Conservation (phyloP, 2,888 invertebrate species). For the Trisateles emortualis region DNA sequence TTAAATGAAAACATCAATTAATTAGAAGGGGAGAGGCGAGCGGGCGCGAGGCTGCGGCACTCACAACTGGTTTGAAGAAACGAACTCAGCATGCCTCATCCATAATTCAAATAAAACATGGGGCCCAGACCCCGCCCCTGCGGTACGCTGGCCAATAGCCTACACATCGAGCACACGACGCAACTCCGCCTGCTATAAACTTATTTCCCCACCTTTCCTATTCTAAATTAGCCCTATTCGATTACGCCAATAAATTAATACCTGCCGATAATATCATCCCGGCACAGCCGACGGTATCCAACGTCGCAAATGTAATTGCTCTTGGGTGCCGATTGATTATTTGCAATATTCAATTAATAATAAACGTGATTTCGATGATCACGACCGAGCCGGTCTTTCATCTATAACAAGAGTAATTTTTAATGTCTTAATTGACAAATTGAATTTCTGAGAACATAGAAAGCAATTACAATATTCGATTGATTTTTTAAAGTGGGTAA, state of each 20-base stretch:
- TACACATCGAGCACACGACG: conserved; percentile 67
- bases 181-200: conserved; percentile 81
- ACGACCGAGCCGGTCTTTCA: conserved; percentile 58
- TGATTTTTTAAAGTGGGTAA: conserved; percentile 56
- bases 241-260: conserved; percentile 79
- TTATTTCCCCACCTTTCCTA: conserved; percentile 78
- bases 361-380: conserved; percentile 70
- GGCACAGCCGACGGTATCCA: conserved; percentile 60
- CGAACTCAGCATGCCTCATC: conserved; percentile 79
- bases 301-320: conserved; percentile 65
- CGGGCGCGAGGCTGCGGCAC: conserved; percentile 79
- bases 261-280: conserved; percentile 73
- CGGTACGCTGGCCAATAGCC: conserved; percentile 81
- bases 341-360: conserved; percentile 79
- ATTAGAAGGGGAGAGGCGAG: conserved; percentile 83
- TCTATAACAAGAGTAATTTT: conserved; percentile 59
- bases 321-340: conserved; percentile 75
- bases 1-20: conserved; percentile 86
- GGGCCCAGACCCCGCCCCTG: conserved; percentile 84
- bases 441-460: conserved; percentile 60
- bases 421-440: conserved; percentile 74
- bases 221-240: conserved; percentile 77
- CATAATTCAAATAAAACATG: conserved; percentile 87
- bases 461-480: conserved; percentile 58
- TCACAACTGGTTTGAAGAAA: conserved; percentile 82